These are phyloP conservation scores for Columba janthina DNA, from an alignment of 2,113 vertebrate species.

Conservation along the genomic window DNA sequence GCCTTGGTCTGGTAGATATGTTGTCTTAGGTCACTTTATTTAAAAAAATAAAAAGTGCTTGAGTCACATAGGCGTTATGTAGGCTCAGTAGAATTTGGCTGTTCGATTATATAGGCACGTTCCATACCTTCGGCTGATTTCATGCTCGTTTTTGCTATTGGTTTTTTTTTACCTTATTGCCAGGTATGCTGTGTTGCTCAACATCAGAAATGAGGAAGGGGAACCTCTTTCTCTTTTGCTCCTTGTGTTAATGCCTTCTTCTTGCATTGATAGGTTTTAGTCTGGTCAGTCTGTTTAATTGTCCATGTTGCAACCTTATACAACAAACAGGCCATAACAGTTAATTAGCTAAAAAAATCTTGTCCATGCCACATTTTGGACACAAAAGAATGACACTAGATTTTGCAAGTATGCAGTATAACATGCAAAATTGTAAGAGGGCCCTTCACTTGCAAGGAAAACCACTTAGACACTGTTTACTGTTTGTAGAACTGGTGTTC, in stretches of 20 bases:
- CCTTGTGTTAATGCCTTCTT: neutral
- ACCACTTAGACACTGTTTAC: neutral
- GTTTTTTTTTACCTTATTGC: neutral
- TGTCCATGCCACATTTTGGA: neutral
- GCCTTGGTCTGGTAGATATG: neutral
- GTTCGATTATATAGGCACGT: neutral
- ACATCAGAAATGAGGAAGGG: neutral
- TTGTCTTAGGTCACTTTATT: too few relatives aligned
- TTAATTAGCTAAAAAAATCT: neutral
- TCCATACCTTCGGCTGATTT: neutral
- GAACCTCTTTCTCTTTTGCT: neutral
- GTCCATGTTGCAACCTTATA: neutral
- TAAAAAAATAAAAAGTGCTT: neutral
- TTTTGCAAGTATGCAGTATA: neutral
- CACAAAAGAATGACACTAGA: neutral
- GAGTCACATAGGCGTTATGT: neutral
- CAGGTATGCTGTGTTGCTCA: neutral
- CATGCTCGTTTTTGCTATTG: too few relatives aligned
- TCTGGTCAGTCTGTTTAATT: neutral
- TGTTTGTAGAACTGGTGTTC: neutral
- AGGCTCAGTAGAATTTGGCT: neutral
- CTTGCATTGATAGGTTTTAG: neutral
- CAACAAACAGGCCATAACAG: accelerated
- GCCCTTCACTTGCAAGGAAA: neutral
- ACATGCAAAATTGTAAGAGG: neutral